Evolutionary conservation across 1,140 invertebrate genomes (phyloP), one percentile per base, ranked within the genome.

Genomic region (Drosophila pectinifera): DNA sequence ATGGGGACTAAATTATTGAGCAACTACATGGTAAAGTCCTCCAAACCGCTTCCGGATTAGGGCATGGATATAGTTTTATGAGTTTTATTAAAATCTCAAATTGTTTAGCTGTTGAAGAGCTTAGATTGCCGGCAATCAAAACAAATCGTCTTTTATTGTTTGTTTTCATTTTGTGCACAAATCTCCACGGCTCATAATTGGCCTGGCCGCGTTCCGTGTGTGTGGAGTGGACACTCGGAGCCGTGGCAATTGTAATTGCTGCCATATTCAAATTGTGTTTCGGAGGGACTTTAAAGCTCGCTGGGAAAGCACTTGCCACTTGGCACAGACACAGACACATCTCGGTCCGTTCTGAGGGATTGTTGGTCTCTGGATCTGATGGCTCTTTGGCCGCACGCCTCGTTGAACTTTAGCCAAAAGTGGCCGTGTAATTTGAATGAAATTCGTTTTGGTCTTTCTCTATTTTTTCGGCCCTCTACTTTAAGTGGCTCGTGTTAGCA

Each of bases 401-500:
- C 83, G 82, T 83, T 86, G 83, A 86, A 54, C 67, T 56, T 88
- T 75, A 8, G 58, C 75, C 70, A 82, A 86, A 86, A 86, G 84
- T 86, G 79, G 79, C 74, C 83, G 51, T 83, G 69, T 83, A 83
- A 88, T 86, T 86, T 86, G 75, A 88, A 64, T 73, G 63, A 72
- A 78, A 83, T 86, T 83, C 65, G 75, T 55, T 77, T 82, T 70
- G 58, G 48, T 57, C 57, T 58, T 59, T 49, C 53, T 54, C 31
- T 67, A 56, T 68, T 77, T 57, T 51, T 67, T 46, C 49, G 42
- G 20, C n/a, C n/a, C 42, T 28, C 57, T 62, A 77, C 56, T 76
- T 79, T 59, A 70, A 88, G 76, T 80, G 83, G 83, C 68, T 73
- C 78, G 56, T 74, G 75, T 73, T 83, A 69, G 84, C 75, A 89